Base-by-base conservation (phyloP, 2,888 invertebrate species). In the Nymphalis c-album region DNA sequence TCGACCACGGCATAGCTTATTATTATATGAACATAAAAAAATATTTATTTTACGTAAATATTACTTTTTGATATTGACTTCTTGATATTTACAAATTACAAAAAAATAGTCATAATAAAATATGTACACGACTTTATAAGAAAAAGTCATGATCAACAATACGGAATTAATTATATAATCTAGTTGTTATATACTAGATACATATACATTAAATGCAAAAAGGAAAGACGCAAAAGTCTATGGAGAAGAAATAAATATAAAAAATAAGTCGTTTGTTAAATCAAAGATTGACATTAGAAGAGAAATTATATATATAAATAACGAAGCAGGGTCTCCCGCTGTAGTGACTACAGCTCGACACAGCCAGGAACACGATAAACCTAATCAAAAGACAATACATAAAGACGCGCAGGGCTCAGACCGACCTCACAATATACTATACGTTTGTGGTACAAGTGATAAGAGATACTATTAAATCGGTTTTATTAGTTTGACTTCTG, bases 331-430 rank as follows among this genome's bases (percentile, higher is more conserved):
- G 60, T 63, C 64, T 47, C 67, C 64, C 55, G 57, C 60, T 57
- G 64, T 69, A 64, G 68, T 66, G 53, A 64, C 63, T 60, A 40
- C 50, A 63, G 31, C 62, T 63, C 63, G 69, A 65, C 63, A 71
- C 71, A 68, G 63, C 64, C 66, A 69, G 70, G 66, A 69, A 70
- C 69, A 78, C 82, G 85, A 88, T 88, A 86, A 86, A 85, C 85
- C 85, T 87, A 88, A 89, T 88, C 86, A 86, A 78, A 80, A 82
- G 83, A 85, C 86, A 86, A 85, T 86, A 85, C 85, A 83, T 84
- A 86, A 86, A 88, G 86, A 85, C 85, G 83, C 79, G 81, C 83
- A 81, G 83, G 85, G 84, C 84, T 81, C 84, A 82, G 79, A 82
- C 76, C 81, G 79, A 82, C 80, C 82, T 85, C 83, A 87, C 87